Conservation (phyloP, 2,888 invertebrate species). For the Acleris literana region DNA sequence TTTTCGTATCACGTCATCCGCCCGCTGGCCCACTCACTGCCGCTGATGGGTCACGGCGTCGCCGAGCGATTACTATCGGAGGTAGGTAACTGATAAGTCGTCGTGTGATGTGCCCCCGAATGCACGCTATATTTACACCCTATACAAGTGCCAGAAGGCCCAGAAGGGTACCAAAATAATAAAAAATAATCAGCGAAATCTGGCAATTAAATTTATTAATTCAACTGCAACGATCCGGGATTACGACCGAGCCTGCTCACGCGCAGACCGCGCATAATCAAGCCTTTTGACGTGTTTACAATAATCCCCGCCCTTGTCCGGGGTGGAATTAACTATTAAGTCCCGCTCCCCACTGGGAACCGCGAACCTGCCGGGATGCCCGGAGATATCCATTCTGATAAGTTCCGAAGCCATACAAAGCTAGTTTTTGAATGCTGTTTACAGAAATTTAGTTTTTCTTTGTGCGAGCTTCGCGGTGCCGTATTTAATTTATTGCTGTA, state of each 20-base stretch:
- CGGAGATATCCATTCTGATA: constrained; percentile 9
- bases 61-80: too few species aligned
- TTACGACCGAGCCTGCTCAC: constrained; percentile 11
- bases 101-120: too few species aligned
- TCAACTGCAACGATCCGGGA: constrained; percentile 20
- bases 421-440: not conserved
- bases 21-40: too few species aligned
- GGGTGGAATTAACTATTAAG: not conserved
- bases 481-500: not conserved
- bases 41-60: too few species aligned
- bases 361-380: constrained; percentile 3
- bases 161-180: constrained; percentile 3
- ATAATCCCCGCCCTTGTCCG: constrained; percentile 12
- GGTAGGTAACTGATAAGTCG: too few species aligned
- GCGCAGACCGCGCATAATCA: constrained; percentile 7
- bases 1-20: too few species aligned
- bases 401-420: constrained; percentile 2
- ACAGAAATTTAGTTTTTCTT: constrained; percentile 4
- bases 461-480: not conserved
- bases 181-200: constrained; percentile 2
- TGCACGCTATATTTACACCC: too few species aligned
- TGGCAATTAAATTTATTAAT: constrained; percentile 24
- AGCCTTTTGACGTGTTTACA: not conserved
- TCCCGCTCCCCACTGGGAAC: constrained; percentile 7
- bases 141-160: too few species aligned